Conservation (phyloP, 23 tunicate species). For the Styela clava region DNA sequence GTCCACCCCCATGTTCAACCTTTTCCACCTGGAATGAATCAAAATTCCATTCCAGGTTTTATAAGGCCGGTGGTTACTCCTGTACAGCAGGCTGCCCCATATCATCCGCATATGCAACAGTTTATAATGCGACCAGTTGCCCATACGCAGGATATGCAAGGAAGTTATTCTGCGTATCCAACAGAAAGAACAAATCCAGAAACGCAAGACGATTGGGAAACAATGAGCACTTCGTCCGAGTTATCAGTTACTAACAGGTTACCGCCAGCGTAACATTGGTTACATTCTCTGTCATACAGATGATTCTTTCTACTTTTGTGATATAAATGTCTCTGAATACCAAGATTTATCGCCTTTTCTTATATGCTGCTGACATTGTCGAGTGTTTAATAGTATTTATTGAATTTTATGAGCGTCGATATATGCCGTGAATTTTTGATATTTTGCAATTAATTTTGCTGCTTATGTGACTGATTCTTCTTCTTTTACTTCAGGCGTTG, state of each 20-base stretch:
- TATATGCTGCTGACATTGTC: not conserved
- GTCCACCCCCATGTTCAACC: not conserved
- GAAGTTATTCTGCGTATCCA: not conserved
- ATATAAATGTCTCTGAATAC: no score
- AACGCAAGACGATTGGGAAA: conserved; percentile 64
- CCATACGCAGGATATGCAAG: conserved; percentile 7
- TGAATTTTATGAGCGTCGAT: not conserved
- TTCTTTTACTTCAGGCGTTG: not conserved
- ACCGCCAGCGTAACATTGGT: conserved; percentile 1
- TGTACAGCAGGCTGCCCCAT: conserved; percentile 1
- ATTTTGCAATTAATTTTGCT: not conserved
- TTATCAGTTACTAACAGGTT: conserved; percentile 28
- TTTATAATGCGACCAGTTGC: conserved; percentile 8
- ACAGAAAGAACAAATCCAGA: conserved; percentile 22
- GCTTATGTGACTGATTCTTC: not conserved
- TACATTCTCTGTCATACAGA: not conserved
- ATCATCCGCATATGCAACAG: conserved; percentile 11
- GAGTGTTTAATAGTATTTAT: not conserved
- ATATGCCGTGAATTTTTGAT: not conserved
- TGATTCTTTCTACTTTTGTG: not conserved
- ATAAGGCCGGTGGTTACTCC: not conserved
- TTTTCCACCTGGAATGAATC: not conserved
- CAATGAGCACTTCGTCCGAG: conserved; percentile 61
- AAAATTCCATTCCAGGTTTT: not conserved
- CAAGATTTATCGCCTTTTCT: no score